Evolutionary conservation across 92 coral and sea anemone genomes (phyloP), one percentile per base, ranked within the genome.

Genomic region (Actinernus sp.): DNA sequence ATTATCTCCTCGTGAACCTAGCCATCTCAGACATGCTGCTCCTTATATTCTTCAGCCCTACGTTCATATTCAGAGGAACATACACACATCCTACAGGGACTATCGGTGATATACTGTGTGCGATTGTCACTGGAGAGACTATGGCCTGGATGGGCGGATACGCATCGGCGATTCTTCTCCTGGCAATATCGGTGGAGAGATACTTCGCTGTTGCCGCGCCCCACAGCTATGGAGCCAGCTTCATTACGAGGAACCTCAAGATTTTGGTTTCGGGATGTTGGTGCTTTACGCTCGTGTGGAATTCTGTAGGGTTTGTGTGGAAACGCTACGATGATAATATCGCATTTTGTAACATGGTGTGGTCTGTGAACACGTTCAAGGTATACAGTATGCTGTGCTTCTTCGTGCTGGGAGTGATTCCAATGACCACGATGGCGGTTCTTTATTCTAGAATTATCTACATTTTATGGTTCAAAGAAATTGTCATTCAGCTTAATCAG

Each of bases 101-200:
- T 0, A 9, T 27, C 2, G 87, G 87, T n/a, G 46, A 67, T 14
- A 26, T 62, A 21, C 32, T 81, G 2, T 81, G 87, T 21, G 32
- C 52, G 8, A n/a, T 56, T 11, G 6, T 81, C 2, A 72, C 87
- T 8, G 87, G 81, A 1, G 87, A 68, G 23, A 81, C 74, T 13
- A 56, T 76, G 4, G 81, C 81, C 0, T 81, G 87, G 87, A 61
- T 63, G 21, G 87, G 81, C 3, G 87, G 74, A 16, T 67, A 71
- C 23, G 87, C 73, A 1, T 81, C 87, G 7, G 55, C 71, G 30
- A 26, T 61, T 30, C 63, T 68, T n/a, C 81, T 81, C 7, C 59
- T 81, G 24, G 87, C 87, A 2, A 62, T 81, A 21, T 38, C 75
- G 10, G 33, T 81, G 13, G 87, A 81, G 52, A 68, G 87, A 28